Evolutionary conservation across 2,888 invertebrate species (phyloP), one percentile per base, ranked within the genome.

Genomic region (Malachius bipustulatus): DNA sequence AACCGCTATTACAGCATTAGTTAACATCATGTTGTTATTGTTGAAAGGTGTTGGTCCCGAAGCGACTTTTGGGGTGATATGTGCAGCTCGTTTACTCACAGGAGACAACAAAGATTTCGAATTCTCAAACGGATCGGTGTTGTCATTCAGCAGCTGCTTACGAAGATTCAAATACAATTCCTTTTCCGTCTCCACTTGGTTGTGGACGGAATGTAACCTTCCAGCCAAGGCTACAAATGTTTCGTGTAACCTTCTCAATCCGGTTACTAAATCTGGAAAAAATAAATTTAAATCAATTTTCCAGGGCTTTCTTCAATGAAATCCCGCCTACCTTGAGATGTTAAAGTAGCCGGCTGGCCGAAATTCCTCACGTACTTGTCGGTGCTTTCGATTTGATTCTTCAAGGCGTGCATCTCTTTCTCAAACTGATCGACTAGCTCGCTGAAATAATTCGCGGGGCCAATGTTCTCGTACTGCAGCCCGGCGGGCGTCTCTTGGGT

Each of bases 151-250:
- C 11, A 84, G 71, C 47, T 82, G 79, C 54, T 80, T 82, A 24
- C 88, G 63, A 30, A 87, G 70, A 56, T 81, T 82, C n/a, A 87
- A 62, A 55, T 82, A 89, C 45, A 82, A 81, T 38, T 87, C 84
- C 60, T 88, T 89, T 52, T 85, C 84, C 1, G 73, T 70, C 54
- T 87, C 82, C 0, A 90, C 82, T 49, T 73, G 72, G 35, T 67
- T 69, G 52, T 91, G 89, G 1, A 85, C 75, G 3, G 80, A 77
- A 52, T 90, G 87, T 24, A 90, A 62, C 26, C 84, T 76, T 0
- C 87, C 89, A n/a, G 90, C 90, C 37, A 91, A 62, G 0, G 84
- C 83, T 16, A 91, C 78, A 49, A 90, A 75, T 2, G 85, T 82
- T 56, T 87, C 87, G 57, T 90, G 85, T 49, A 90, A 73, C 52